These are phyloP conservation scores for Odontamblyopus lacepedii DNA, from an alignment of 2,797 vertebrate genomes.

Conservation along the genomic window DNA sequence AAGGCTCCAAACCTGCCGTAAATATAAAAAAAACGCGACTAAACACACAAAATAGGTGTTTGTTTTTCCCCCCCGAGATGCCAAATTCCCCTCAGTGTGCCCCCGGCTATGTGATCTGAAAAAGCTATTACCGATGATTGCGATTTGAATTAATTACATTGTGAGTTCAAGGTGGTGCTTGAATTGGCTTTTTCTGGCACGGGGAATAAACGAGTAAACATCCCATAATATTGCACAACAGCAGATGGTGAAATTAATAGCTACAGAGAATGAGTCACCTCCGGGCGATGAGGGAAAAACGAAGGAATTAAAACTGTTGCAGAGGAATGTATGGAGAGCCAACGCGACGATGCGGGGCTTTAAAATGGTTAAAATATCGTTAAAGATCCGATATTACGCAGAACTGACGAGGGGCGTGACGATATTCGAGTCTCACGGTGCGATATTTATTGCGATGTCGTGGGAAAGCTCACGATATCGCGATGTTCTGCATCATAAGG, in stretches of 20 bases:
- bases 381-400: too few species aligned
- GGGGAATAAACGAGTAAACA: conserved; percentile 26
- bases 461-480: too few species aligned
- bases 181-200: conserved; percentile 40
- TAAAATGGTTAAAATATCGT: neutral
- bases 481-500: too few species aligned
- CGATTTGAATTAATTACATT: conserved; percentile 76
- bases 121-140: conserved; percentile 73
- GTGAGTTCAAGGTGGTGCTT: conserved; percentile 58
- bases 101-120: conserved; percentile 75
- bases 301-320: neutral
- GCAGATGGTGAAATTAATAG: conserved; percentile 53
- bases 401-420: too few species aligned
- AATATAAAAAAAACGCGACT: neutral
- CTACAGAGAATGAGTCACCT: conserved; percentile 44
- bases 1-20: neutral
- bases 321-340: neutral
- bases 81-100: conserved; percentile 68
- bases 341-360: neutral
- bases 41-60: conserved; percentile 41
- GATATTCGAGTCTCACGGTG: too few species aligned
- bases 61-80: conserved; percentile 63
- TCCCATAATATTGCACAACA: conserved; percentile 43
- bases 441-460: too few species aligned
- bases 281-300: conserved; percentile 8